Conservation (phyloP, 2,113 vertebrate genomes). For the Psilopogon haemacephalus region DNA sequence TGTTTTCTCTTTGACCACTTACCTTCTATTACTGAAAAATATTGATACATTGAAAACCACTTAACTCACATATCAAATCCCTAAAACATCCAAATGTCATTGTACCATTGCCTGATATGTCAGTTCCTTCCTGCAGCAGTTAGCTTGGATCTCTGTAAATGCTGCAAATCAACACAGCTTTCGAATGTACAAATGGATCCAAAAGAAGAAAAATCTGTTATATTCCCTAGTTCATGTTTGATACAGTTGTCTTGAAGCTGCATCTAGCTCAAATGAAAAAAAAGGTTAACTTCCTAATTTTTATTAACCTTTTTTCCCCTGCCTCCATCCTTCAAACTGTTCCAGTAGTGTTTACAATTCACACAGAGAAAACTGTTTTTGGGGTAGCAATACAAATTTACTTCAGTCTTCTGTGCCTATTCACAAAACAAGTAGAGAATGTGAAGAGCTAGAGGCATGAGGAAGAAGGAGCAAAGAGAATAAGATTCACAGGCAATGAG, state of each 20-base stretch:
- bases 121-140: neutral
- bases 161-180: neutral
- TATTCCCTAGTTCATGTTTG: neutral
- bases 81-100: neutral
- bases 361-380: neutral
- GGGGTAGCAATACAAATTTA: neutral
- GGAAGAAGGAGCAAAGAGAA: neutral
- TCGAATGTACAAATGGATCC: neutral
- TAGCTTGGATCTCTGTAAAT: neutral
- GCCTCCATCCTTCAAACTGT: neutral
- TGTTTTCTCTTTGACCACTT: neutral
- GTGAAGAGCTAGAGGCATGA: fast-evolving
- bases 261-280: neutral
- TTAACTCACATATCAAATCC: neutral
- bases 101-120: neutral
- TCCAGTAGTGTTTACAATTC: neutral
- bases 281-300: too few species aligned
- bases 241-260: neutral
- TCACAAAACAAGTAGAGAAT: neutral
- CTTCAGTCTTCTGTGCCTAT: neutral
- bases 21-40: neutral
- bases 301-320: too few species aligned
- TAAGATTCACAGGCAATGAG: neutral
- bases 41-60: neutral
- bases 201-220: neutral